A percentile compares a stretch with the other conserved stretches of the same genome.
Evolutionary conservation across 23 tunicate species (phyloP).

Genomic region (Botrylloides violaceus): DNA sequence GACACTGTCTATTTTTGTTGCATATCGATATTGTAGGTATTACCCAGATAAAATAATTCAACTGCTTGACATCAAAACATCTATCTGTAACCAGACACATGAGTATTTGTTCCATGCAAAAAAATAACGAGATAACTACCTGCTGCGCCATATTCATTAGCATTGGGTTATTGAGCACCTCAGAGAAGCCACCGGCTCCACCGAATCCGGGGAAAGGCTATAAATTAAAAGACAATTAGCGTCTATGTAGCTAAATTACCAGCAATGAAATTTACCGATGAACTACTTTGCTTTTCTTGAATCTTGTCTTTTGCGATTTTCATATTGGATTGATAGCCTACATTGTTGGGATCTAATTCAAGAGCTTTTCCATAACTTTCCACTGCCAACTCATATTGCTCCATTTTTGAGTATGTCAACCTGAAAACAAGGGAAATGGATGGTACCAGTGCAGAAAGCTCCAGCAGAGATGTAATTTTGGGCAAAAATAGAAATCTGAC

Average conservation of each 20-base stretch:
- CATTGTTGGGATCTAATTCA: constrained; percentile 77
- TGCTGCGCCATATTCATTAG: constrained; percentile 89
- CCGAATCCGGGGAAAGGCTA: constrained; percentile 34
- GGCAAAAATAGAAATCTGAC: no score
- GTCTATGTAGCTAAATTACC: background rate
- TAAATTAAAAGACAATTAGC: background rate
- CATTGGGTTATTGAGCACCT: constrained; percentile 65
- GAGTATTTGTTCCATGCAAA: no score
- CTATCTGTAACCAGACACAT: no score
- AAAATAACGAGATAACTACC: constrained; percentile 19
- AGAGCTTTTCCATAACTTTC: constrained; percentile 80
- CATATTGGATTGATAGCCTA: constrained; percentile 83
- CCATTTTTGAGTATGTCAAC: constrained; percentile 89
- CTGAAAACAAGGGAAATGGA: no score
- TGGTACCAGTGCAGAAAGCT: no score
- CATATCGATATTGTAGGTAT: no score
- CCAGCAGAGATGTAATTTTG: no score
- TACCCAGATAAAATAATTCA: no score
- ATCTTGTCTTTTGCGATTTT: constrained; percentile 71
- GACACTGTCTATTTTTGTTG: no score
- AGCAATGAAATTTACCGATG: background rate
- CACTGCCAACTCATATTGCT: constrained; percentile 71
- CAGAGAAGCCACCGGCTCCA: constrained; percentile 46
- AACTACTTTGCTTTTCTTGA: background rate
- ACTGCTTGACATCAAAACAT: no score